Evolutionary conservation across 2,797 vertebrate species (phyloP).

Genomic region (Poecilia gillii): DNA sequence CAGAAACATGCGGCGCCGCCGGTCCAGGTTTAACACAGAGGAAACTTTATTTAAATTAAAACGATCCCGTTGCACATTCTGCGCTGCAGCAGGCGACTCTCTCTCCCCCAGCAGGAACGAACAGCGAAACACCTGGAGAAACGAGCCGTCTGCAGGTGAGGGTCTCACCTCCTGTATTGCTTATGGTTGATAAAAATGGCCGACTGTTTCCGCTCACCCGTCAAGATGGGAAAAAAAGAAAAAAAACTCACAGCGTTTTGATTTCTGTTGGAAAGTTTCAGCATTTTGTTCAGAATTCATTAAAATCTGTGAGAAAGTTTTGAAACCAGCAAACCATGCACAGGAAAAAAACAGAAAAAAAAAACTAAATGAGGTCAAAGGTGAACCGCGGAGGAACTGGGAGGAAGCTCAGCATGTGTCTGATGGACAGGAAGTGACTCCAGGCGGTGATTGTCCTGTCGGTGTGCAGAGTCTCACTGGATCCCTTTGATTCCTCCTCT

Average conservation of each 20-base stretch:
- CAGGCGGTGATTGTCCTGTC: conserved; percentile 60
- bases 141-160: background rate
- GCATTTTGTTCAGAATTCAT: conserved; percentile 48
- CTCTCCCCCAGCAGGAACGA: conserved; percentile 12
- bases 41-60: conserved; percentile 79
- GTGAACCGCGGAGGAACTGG: conserved; percentile 7
- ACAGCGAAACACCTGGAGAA: conserved; percentile 47
- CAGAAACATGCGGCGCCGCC: too few species aligned
- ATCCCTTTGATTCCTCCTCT: conserved; percentile 17
- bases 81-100: conserved; percentile 4
- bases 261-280: conserved; percentile 57
- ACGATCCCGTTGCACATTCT: conserved; percentile 34
- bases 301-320: conserved; percentile 41
- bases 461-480: conserved; percentile 28
- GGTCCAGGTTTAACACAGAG: conserved; percentile 22
- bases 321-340: conserved; percentile 56
- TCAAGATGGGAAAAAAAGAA: conserved; percentile 36
- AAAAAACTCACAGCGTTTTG: background rate
- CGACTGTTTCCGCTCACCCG: background rate
- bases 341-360: conserved; percentile 11
- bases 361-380: background rate
- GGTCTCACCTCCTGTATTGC: conserved; percentile 18
- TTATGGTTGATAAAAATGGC: conserved; percentile 29
- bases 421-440: conserved; percentile 2
- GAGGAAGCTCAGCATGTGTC: conserved; percentile 33